Percentiles rank a stretch among this genome's conserved stretches.
Conservation (phyloP, 2,113 vertebrate genomes). For the Microtus oregoni region DNA sequence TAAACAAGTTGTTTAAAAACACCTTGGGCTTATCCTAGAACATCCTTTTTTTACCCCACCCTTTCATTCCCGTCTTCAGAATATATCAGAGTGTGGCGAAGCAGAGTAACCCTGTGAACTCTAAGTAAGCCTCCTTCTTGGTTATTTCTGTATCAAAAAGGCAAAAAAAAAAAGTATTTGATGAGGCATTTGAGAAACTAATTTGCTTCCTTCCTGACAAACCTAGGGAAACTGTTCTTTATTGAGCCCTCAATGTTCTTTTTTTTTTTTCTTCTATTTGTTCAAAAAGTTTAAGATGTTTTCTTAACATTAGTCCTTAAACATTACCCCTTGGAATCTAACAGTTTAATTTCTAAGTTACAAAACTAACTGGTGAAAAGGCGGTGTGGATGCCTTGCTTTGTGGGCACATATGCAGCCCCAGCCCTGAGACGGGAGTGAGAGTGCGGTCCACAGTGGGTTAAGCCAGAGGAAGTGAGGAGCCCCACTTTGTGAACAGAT, state of each 20-base stretch:
- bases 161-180: slow-evolving; percentile 40
- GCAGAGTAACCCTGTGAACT: neutral
- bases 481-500: neutral
- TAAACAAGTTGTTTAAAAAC: neutral
- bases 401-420: neutral
- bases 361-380: slow-evolving; percentile 23
- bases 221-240: neutral
- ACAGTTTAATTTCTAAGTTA: neutral
- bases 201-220: slow-evolving; percentile 31
- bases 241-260: neutral
- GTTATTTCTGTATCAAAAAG: slow-evolving; percentile 36
- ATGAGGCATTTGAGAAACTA: neutral
- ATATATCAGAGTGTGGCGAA: neutral
- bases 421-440: neutral
- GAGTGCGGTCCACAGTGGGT: neutral
- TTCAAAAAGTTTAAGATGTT: neutral
- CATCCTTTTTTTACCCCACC: neutral
- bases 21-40: neutral
- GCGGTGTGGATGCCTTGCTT: neutral
- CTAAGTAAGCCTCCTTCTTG: neutral
- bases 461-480: neutral
- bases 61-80: neutral
- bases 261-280: neutral
- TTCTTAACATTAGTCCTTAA: slow-evolving; percentile 5
- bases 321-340: neutral